These are phyloP conservation scores for Neolamprologus cancellatus DNA, from an alignment of 2,113 vertebrate species.

Conservation along the genomic window DNA sequence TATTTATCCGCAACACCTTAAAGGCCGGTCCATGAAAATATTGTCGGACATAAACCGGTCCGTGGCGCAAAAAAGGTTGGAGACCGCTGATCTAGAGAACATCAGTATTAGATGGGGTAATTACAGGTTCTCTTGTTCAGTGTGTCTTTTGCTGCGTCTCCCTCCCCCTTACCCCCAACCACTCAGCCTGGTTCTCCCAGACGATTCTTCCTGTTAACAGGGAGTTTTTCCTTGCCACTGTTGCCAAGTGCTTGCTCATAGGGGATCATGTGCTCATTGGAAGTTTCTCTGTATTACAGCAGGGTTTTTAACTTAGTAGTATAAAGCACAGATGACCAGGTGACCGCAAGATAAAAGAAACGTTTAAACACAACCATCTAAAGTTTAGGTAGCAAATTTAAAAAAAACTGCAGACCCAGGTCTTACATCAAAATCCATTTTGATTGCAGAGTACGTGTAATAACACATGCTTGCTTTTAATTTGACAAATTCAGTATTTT, in stretches of 20 bases:
- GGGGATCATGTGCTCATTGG: accelerated
- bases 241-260: accelerated
- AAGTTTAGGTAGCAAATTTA: not conserved
- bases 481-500: not conserved
- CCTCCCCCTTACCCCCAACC: not conserved
- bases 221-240: not conserved
- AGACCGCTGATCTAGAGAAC: accelerated
- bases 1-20: too few species aligned
- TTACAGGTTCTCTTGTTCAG: not conserved
- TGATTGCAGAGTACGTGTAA: not conserved
- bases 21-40: too few species aligned
- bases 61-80: too few species aligned
- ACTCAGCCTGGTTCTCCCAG: not conserved
- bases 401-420: accelerated
- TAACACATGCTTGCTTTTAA: not conserved
- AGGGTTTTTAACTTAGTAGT: not conserved
- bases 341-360: accelerated
- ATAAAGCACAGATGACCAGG: not conserved
- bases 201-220: not conserved
- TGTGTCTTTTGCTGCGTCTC: not conserved
- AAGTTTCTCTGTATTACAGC: not conserved
- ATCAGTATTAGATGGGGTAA: not conserved
- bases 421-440: not conserved
- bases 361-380: not conserved
- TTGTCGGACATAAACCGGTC: too few species aligned